A percentile compares a stretch with the other conserved stretches of the same genome.
phyloP scores from a whole-genome alignment of 2,888 invertebrate species.

The Perdita meconis region DNA sequence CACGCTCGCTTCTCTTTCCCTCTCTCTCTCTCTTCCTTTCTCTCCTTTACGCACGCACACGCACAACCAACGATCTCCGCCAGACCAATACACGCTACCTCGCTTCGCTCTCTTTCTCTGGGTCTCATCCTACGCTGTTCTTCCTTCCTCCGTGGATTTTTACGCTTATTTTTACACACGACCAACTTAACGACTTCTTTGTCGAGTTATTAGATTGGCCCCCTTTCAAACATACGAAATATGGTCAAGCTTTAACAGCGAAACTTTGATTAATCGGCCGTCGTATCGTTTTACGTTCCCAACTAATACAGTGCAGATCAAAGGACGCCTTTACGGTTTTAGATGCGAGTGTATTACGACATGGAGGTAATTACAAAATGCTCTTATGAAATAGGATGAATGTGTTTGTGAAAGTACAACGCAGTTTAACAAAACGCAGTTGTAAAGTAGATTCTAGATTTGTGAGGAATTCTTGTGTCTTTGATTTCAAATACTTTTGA shows the following conservation, averaged over 20 bases:
- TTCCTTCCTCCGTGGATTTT: conserved; percentile 14
- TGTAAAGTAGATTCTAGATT: background rate
- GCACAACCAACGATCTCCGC: conserved; percentile 27
- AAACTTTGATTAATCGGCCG: background rate
- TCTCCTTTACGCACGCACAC: background rate
- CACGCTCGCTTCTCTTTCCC: conserved; percentile 19
- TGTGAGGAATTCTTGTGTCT: background rate
- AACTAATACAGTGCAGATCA: no score
- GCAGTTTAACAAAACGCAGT: background rate
- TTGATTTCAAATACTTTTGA: background rate
- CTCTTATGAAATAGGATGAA: background rate
- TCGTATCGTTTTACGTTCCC: background rate
- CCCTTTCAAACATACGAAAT: background rate
- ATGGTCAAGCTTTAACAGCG: background rate
- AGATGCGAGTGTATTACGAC: no score
- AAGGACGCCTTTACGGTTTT: no score
- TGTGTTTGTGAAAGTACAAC: background rate
- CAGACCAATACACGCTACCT: conserved; percentile 37
- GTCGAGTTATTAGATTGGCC: conserved; percentile 13
- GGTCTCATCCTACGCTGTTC: conserved; percentile 1
- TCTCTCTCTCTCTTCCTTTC: background rate
- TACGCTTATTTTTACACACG: conserved; percentile 37
- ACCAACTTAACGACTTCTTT: conserved; percentile 18
- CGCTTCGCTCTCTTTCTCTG: background rate
- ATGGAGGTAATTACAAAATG: background rate